Percentiles rank a stretch among this genome's conserved stretches.
Conservation (phyloP, 2,113 vertebrate genomes). For the Brachypteracias leptosomus region DNA sequence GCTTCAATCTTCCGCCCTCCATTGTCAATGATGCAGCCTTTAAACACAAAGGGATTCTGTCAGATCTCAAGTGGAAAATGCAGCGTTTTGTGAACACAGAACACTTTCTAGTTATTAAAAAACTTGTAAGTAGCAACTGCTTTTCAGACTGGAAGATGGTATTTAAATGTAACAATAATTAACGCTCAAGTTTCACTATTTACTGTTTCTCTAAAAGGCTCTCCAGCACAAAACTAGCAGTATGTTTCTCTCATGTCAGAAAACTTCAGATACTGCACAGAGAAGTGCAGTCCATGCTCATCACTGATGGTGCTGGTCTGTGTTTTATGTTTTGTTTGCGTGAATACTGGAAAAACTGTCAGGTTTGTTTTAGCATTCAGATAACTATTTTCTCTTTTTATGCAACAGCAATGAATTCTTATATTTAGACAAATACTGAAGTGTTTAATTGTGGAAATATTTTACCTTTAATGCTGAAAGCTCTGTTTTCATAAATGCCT, state of each 20-base stretch:
- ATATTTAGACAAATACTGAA: background rate
- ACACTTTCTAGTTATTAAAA: background rate
- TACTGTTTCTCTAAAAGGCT: background rate
- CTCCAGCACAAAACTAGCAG: background rate
- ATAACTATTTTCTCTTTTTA: background rate
- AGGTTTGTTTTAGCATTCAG: background rate
- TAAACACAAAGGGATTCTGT: background rate
- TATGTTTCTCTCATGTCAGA: background rate
- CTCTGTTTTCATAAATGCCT: background rate
- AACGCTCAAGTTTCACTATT: background rate
- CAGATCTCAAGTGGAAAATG: background rate
- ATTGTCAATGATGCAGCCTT: slow-evolving; percentile 93
- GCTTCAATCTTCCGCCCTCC: slow-evolving; percentile 92
- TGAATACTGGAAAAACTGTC: background rate
- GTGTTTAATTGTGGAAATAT: background rate
- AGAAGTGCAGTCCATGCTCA: background rate
- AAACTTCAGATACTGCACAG: rapidly evolving
- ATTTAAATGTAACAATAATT: background rate
- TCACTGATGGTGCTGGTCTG: background rate
- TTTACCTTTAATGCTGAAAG: background rate
- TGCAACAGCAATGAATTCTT: background rate
- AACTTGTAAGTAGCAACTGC: background rate
- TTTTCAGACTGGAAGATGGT: background rate
- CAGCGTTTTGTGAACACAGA: too few relatives aligned
- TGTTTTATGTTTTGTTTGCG: background rate